phyloP scores from a whole-genome alignment of 2,888 invertebrate species.

The Megaustenia siamemsis region DNA sequence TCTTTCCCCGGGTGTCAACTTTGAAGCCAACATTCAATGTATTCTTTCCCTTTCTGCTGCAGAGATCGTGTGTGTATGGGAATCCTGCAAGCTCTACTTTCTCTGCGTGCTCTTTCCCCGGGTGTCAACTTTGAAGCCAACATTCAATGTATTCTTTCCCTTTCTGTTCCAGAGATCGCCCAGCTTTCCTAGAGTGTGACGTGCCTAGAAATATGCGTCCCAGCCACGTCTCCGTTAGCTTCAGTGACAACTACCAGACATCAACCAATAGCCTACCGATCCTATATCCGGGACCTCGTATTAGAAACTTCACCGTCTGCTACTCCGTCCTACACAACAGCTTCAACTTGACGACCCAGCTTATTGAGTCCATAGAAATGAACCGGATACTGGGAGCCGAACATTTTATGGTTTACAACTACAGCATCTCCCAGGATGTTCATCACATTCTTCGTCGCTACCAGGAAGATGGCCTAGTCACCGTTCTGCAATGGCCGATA shows the following conservation, averaged over 20 bases:
- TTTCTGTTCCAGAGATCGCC: too few relatives aligned
- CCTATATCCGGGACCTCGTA: slow-evolving; percentile 22
- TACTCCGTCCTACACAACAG: slow-evolving; percentile 16
- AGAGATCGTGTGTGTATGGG: too few relatives aligned
- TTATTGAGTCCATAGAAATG: slow-evolving; percentile 39
- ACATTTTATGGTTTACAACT: slow-evolving; percentile 49
- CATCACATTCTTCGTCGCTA: slow-evolving; percentile 38
- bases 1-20: too few relatives aligned
- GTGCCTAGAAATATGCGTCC: neutral
- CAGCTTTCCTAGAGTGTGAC: neutral
- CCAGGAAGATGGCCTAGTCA: slow-evolving; percentile 34
- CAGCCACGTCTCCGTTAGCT: slow-evolving; percentile 6
- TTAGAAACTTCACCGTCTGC: slow-evolving; percentile 43
- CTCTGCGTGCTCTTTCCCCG: too few relatives aligned
- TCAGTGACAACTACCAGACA: neutral
- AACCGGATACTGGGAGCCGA: slow-evolving; percentile 50
- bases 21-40: too few relatives aligned
- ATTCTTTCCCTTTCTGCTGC: too few relatives aligned
- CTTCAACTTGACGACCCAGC: slow-evolving; percentile 19
- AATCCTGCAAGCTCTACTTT: too few relatives aligned
- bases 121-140: too few relatives aligned
- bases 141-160: too few relatives aligned
- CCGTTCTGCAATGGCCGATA: slow-evolving; percentile 38
- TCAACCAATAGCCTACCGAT: slow-evolving; percentile 10
- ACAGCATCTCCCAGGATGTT: slow-evolving; percentile 19